Percentiles rank a stretch among this genome's conserved stretches.
These are phyloP conservation scores for Bibio marci DNA, from an alignment of 2,888 invertebrate species.

Conservation along the genomic window DNA sequence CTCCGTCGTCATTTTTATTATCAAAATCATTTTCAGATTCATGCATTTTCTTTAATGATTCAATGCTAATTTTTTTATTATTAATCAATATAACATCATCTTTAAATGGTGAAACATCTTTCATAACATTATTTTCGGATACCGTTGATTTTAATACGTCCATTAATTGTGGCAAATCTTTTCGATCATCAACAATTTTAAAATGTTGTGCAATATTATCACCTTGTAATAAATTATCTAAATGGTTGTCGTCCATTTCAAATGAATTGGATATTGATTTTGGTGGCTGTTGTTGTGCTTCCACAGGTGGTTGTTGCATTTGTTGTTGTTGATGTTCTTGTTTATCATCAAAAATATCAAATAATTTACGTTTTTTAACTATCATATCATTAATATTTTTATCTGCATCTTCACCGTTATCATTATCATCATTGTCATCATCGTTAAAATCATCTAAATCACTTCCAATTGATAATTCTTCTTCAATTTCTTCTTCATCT, in stretches of 20 bases:
- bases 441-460: slow-evolving; percentile 10
- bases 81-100: slow-evolving; percentile 10
- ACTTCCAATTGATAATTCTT: slow-evolving; percentile 16
- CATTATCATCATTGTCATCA: slow-evolving; percentile 6
- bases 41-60: slow-evolving; percentile 7
- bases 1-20: slow-evolving; percentile 23
- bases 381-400: not conserved
- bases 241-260: slow-evolving; percentile 7
- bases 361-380: slow-evolving; percentile 9
- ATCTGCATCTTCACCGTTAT: slow-evolving; percentile 9
- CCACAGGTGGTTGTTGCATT: too few species aligned
- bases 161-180: not conserved
- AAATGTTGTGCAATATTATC: slow-evolving; percentile 26
- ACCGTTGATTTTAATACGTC: not conserved
- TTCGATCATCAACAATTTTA: slow-evolving; percentile 12
- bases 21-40: too few species aligned
- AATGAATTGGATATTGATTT: slow-evolving; percentile 14
- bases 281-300: too few species aligned
- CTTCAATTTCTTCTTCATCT: slow-evolving; percentile 22
- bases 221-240: slow-evolving; percentile 23
- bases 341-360: slow-evolving; percentile 10
- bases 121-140: not conserved
- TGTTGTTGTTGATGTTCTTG: too few species aligned
- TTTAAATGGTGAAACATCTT: slow-evolving; percentile 4
- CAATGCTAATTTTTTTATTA: slow-evolving; percentile 9